Base-by-base conservation (phyloP, 2,888 invertebrate species). In the Orchesella flavescens region DNA sequence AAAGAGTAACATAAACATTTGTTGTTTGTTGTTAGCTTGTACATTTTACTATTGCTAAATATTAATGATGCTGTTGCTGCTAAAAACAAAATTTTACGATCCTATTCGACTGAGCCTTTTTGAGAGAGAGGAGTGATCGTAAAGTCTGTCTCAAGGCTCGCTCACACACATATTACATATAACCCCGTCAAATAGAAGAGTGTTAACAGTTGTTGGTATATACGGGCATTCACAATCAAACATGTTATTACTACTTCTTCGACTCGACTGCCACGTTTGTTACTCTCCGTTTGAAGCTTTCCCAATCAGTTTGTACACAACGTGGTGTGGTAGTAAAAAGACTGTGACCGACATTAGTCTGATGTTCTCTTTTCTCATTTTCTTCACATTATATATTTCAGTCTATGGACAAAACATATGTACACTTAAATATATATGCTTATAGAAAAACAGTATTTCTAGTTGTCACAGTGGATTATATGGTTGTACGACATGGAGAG, bases 41-140 rank as follows among this genome's bases (percentile, higher is more conserved):
- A 34, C 34, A 34, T 34, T 34, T 34, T 34, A 34, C 34, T 34
- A 34, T 34, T 34, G 34, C 34, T 34, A 34, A 34, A 34, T 34
- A 34, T 34, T 34, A 34, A 34, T 34, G 34, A 13, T 57, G 34
- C n/a, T 65, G 65, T n/a, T n/a, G 65, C 65, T 65, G 65, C 59
- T 59, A 78, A 78, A 79, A 79, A 79, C 71, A 79, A 71, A 79
- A 65, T 65, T 72, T 79, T 79, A 79, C 79, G 79, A 79, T 79
- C 72, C 49, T 34, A 72, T 15, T 63, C 79, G 79, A 79, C 79
- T 63, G 63, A 79, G 69, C 77, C 77, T 78, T 69, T n/a, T 78
- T 34, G 34, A 46, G 59, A 75, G 21, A 65, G 61, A 61, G 43
- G 44, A 72, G 65, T 72, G 79, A 73, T 80, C 80, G 55, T 80